phyloP scores from a whole-genome alignment of 2,113 vertebrate genomes.

The Chroicocephalus ridibundus region DNA sequence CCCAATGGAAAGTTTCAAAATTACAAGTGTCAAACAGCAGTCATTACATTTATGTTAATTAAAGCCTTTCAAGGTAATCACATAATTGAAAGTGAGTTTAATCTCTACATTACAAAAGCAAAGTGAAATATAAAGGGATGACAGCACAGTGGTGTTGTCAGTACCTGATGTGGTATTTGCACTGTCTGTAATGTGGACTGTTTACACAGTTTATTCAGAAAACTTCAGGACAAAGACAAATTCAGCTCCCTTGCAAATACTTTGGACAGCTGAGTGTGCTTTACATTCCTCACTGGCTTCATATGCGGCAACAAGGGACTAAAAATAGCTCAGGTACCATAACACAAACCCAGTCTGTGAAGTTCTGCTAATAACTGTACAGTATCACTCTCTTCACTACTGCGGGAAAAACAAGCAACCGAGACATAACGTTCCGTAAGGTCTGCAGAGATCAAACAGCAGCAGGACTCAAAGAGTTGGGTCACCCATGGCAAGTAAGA shows the following conservation, averaged over 20 bases:
- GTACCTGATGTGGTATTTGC: not conserved
- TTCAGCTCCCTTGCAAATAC: not conserved
- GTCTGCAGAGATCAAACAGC: not conserved
- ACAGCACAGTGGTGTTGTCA: not conserved
- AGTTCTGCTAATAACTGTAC: not conserved
- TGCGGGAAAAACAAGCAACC: not conserved
- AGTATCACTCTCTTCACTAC: not conserved
- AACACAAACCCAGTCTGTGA: not conserved
- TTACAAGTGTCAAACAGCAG: not conserved
- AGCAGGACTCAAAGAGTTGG: not conserved
- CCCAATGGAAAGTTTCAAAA: not conserved
- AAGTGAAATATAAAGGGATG: not conserved
- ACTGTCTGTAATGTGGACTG: not conserved
- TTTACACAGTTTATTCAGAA: not conserved
- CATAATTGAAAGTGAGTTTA: not conserved
- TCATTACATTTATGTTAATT: slow-evolving; percentile 10
- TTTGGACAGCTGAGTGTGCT: not conserved
- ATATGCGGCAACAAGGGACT: not conserved
- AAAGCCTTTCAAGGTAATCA: slow-evolving; percentile 7
- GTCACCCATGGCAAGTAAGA: not conserved
- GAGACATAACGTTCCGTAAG: not conserved
- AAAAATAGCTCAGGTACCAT: not conserved
- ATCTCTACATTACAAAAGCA: not conserved
- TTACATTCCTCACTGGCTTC: not conserved
- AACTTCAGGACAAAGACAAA: not conserved